Evolutionary conservation across 2,797 vertebrate genomes (phyloP).

Genomic region (Atherinosoma microstoma): DNA sequence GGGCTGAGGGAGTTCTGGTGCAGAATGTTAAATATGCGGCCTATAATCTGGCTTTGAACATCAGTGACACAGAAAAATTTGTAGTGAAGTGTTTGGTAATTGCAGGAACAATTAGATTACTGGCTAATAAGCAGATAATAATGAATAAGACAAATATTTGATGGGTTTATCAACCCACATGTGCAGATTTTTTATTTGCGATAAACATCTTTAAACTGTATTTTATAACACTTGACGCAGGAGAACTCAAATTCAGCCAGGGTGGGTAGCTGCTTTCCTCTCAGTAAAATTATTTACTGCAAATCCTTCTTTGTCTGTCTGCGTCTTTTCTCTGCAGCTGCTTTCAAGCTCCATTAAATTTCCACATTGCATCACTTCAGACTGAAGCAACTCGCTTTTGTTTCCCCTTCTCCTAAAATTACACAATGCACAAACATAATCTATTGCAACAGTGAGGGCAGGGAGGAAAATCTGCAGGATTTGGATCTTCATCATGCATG

Average conservation of each 20-base stretch:
- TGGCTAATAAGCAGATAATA: neutral
- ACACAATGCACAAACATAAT: constrained; percentile 22
- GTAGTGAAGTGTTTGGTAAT: neutral
- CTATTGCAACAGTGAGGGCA: constrained; percentile 25
- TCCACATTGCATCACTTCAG: constrained; percentile 15
- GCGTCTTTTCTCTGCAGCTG: neutral
- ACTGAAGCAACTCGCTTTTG: constrained; percentile 8
- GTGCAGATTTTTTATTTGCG: neutral
- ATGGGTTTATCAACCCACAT: neutral
- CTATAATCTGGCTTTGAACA: neutral
- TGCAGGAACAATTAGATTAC: neutral
- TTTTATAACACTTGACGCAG: neutral
- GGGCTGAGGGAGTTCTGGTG: neutral
- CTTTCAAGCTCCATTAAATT: constrained; percentile 28
- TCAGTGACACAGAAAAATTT: neutral
- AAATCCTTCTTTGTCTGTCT: neutral
- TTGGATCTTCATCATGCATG: constrained; percentile 33
- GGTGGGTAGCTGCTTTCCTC: neutral
- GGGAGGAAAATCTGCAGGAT: constrained; percentile 24
- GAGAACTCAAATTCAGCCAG: neutral
- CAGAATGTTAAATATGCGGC: constrained; percentile 35
- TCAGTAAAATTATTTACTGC: neutral
- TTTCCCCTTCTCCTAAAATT: constrained; percentile 16
- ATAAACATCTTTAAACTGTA: neutral
- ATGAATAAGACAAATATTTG: neutral